Base-by-base conservation (phyloP, 2,797 vertebrate genomes). In the Peromyscus attwateri region DNA sequence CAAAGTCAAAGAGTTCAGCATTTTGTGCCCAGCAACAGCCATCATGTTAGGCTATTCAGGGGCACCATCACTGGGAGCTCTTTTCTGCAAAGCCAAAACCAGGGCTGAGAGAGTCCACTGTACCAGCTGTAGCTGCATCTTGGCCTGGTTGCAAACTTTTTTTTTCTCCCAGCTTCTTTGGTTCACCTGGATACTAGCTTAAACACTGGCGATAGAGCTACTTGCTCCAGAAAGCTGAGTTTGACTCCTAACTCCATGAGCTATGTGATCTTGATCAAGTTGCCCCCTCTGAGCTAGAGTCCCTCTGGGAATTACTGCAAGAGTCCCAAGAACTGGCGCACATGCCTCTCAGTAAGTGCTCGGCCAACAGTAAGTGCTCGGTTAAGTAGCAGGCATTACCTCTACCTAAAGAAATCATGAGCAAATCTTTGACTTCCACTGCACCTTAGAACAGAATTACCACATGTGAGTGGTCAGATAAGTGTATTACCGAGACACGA, bases 1-100 rank as follows among this genome's bases (percentile, higher is more conserved):
- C 84, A 71, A 83, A 92, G 89, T 90, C 73, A 85, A 60, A 94
- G 77, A 80, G 17, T 49, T 92, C 55, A 57, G 49, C 9, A 5
- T 66, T 31, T 10, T 11, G 6, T 64, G 73, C 40, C n/a, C 57
- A 11, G 3, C 40, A 64, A 62, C 8, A 60, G 29, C 52, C 49
- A 16, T 49, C 87, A 83, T 3, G 1, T 57, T 31, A 2, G 75
- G 82, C 29, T 46, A 52, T 3, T 37, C 16, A 4, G 68, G 25
- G 25, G 40, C 31, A 87, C 91, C 29, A 1, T 55, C 1, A 19
- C 9, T 0, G 16, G 73, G 60, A n/a, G 21, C 31, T 79, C 79
- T 89, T 95, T 46, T 16, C 23, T 55, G 31, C 77, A 43, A 46
- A 55, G 25, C 89, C 87, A 84, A 40, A 64, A 37, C 1, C 60